These are phyloP conservation scores for Scaptodrosophila latifasciaeformis DNA, from an alignment of 2,888 invertebrate species.

Conservation along the genomic window DNA sequence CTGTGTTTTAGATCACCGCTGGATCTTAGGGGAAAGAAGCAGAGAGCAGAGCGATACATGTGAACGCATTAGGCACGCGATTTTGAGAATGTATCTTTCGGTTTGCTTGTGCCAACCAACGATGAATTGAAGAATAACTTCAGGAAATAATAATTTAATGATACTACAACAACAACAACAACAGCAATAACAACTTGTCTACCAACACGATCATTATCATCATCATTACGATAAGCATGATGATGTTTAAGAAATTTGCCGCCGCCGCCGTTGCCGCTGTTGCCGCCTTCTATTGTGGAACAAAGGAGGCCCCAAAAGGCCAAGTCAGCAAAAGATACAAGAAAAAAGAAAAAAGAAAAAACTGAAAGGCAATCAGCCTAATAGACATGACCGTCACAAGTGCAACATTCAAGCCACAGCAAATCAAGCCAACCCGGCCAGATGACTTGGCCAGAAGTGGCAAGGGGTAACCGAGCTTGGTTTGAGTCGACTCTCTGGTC, in stretches of 20 bases:
- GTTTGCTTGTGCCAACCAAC: too few species aligned
- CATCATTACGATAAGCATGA: neutral
- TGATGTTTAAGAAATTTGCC: neutral
- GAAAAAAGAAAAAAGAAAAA: too few species aligned
- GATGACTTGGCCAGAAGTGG: constrained; percentile 6
- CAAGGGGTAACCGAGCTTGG: constrained; percentile 23
- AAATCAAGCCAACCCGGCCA: neutral
- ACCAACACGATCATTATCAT: constrained; percentile 11
- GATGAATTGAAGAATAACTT: constrained; percentile 39
- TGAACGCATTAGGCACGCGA: constrained; percentile 58
- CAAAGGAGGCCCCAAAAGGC: constrained; percentile 1
- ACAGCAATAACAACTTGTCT: constrained; percentile 33
- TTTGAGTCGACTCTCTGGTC: constrained; percentile 16
- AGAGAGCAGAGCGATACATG: neutral
- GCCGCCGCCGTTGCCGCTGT: too few species aligned
- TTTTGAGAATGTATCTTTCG: constrained; percentile 32
- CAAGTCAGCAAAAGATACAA: neutral
- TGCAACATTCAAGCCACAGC: neutral
- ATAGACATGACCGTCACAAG: constrained; percentile 34
- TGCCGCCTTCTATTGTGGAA: neutral
- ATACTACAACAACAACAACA: constrained; percentile 52
- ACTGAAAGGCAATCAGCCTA: constrained; percentile 52
- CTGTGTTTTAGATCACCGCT: too few species aligned
- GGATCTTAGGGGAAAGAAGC: too few species aligned
- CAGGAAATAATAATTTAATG: constrained; percentile 68